Conservation (phyloP, 2,888 invertebrate species). For the Erannis defoliaria region DNA sequence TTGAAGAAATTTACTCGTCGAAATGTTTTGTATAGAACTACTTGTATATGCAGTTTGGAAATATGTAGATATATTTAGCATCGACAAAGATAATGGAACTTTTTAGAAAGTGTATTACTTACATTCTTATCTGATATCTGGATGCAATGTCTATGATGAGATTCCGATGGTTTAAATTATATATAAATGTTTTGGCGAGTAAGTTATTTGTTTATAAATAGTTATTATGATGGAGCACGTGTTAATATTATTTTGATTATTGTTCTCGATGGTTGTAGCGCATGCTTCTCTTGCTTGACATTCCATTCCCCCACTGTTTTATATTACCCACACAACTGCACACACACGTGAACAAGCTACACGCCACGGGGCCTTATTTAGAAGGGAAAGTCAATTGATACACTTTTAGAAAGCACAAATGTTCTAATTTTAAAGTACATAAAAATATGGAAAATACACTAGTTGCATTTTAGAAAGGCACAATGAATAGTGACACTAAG, state of each 20-base stretch:
- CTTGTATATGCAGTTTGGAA: too few relatives aligned
- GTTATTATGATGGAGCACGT: slow-evolving; percentile 45
- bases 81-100: too few relatives aligned
- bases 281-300: slow-evolving; percentile 81
- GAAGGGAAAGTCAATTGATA: neutral
- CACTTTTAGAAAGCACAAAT: neutral
- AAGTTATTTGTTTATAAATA: slow-evolving; percentile 2
- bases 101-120: too few relatives aligned
- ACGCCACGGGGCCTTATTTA: slow-evolving; percentile 16
- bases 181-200: slow-evolving; percentile 3
- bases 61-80: too few relatives aligned
- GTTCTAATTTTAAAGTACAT: neutral
- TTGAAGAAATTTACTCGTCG: too few relatives aligned
- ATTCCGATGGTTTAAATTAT: neutral
- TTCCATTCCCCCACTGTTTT: slow-evolving; percentile 49
- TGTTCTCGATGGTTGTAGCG: slow-evolving; percentile 79
- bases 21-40: too few relatives aligned
- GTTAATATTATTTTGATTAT: slow-evolving; percentile 38
- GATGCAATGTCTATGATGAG: too few relatives aligned
- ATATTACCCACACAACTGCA: slow-evolving; percentile 23
- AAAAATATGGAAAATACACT: neutral
- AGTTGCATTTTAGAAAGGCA: slow-evolving; percentile 6
- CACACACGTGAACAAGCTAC: slow-evolving; percentile 12
- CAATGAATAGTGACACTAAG: neutral
- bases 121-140: too few relatives aligned